A percentile compares a stretch with the other conserved stretches of the same genome.
Conservation (phyloP, 2,797 vertebrate species). For the Pampus argenteus region DNA sequence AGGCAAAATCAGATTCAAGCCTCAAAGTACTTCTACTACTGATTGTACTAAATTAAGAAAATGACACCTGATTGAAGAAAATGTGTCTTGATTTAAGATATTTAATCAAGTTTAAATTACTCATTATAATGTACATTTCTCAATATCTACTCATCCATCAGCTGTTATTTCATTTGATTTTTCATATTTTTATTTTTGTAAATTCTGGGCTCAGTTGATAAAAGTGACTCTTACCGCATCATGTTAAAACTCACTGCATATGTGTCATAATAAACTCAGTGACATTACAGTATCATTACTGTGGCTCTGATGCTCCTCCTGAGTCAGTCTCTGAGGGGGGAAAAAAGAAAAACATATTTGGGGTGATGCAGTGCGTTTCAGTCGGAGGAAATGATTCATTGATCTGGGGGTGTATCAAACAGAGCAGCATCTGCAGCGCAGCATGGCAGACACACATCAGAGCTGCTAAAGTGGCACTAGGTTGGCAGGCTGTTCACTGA, state of each 20-base stretch:
- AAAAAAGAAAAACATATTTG: conserved; percentile 1
- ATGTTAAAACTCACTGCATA: conserved; percentile 1
- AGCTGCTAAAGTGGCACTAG: conserved; percentile 53
- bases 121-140: neutral
- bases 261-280: conserved; percentile 14
- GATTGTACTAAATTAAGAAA: conserved; percentile 1
- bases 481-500: conserved; percentile 43
- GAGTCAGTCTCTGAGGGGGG: neutral
- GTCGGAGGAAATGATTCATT: conserved; percentile 37
- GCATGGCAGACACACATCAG: conserved; percentile 50
- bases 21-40: neutral
- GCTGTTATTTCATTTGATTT: neutral
- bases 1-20: neutral
- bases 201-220: neutral
- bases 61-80: neutral
- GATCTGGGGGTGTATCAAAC: conserved; percentile 44
- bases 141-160: neutral
- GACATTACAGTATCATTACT: neutral
- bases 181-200: neutral
- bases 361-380: conserved; percentile 36
- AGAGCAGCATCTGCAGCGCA: conserved; percentile 65
- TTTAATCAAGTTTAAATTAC: conserved; percentile 7
- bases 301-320: conserved; percentile 3
- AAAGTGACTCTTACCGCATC: neutral
- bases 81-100: conserved; percentile 16